Base-by-base conservation (phyloP, 2,888 invertebrate genomes). In the Sinopyrophorus schimmeli region DNA sequence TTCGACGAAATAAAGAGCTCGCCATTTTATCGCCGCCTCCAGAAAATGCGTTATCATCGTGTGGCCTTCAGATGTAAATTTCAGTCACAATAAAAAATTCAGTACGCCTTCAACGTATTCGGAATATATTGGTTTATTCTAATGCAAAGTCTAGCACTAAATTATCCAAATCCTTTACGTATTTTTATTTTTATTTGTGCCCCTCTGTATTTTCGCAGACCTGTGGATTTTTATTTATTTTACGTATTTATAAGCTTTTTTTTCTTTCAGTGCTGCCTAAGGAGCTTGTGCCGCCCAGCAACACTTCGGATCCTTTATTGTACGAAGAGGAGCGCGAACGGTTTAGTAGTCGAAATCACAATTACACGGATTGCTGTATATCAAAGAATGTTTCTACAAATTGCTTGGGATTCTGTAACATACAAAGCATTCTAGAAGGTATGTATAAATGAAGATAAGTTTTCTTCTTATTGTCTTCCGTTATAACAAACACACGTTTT, bases 321-420 rank as follows among this genome's bases (percentile, higher is more conserved):
- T 62, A 59, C 35, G 69, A 70, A 16, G 66, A 65, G 10, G 65
- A 59, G 48, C 66, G 62, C 47, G 77, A 80, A 48, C 57, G 54
- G 5, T 67, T 68, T 42, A 68, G 70, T 34, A 68, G 72, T 26
- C 71, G 67, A 54, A 74, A 74, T 1, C 90, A 91, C 69, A 89
- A 91, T 71, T 90, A 89, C 71, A 89, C 89, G 0, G 84, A 86
- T 59, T 92, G 91, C 69, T 92, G 91, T 62, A 66, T 84, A 3
- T 70, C 76, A 2, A 77, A 80, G 51, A 88, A 88, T 64, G 88
- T 91, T 1, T 80, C 84, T n/a, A 71, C 75, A 5, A 72, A 77
- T 28, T 92, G 91, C 66, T 77, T 88, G 44, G 90, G 89, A 31
- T 91, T 90, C 71, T 92, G 91, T 74, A 88, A 86, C 65, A 83